These are phyloP conservation scores for Rousettus madagascariensis DNA, from an alignment of 2,797 vertebrate genomes.

Conservation along the genomic window DNA sequence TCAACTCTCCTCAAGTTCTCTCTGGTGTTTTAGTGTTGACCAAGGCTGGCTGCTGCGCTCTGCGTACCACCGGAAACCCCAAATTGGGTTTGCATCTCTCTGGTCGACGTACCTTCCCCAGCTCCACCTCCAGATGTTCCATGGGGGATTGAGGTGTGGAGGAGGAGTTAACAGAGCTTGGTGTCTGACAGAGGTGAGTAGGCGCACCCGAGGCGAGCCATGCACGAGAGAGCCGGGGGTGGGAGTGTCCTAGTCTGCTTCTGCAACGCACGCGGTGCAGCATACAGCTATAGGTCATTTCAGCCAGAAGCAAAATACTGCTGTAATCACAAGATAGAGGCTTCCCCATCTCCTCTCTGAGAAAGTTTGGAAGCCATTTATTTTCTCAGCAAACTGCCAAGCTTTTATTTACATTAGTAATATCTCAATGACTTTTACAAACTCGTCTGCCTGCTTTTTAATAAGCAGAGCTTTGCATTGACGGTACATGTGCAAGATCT, in stretches of 20 bases:
- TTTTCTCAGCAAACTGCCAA: constrained; percentile 71
- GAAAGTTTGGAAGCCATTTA: constrained; percentile 70
- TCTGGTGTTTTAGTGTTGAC: constrained; percentile 47
- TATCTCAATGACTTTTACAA: constrained; percentile 78
- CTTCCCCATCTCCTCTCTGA: constrained; percentile 76
- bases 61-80: constrained; percentile 64
- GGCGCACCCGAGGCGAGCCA: neutral
- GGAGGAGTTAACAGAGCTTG: constrained; percentile 39
- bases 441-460: constrained; percentile 80
- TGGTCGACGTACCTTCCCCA: constrained; percentile 62
- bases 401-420: constrained; percentile 60
- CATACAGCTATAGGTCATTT: neutral
- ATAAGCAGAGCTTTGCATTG: constrained; percentile 80
- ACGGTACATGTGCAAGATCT: constrained; percentile 80
- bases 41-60: neutral
- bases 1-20: constrained; percentile 26
- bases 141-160: constrained; percentile 62
- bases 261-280: neutral
- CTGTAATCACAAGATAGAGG: constrained; percentile 68
- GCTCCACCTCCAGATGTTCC: constrained; percentile 73
- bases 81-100: constrained; percentile 57
- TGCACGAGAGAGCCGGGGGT: neutral
- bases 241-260: neutral
- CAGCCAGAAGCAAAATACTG: constrained; percentile 73
- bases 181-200: neutral